A percentile compares a stretch with the other conserved stretches of the same genome.
Evolutionary conservation across 2,888 invertebrate genomes (phyloP).

Genomic region (Eilema depressum): DNA sequence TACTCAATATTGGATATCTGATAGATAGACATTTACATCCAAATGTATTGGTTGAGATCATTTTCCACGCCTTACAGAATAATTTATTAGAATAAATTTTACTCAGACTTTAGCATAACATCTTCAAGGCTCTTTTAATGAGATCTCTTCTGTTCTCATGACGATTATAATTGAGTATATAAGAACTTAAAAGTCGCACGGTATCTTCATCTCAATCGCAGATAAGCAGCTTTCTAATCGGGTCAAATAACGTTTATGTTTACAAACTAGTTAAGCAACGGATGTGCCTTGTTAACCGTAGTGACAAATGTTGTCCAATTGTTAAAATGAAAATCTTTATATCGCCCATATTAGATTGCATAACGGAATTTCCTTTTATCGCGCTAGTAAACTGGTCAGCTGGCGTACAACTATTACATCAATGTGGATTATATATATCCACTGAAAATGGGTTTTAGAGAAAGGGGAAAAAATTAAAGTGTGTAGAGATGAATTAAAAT

Average conservation of each 20-base stretch:
- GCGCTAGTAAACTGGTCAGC: background rate
- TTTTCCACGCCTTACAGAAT: constrained; percentile 28
- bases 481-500: background rate
- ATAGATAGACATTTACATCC: constrained; percentile 28
- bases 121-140: constrained; percentile 44
- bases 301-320: constrained; percentile 68
- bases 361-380: constrained; percentile 15
- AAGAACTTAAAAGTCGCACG: constrained; percentile 67
- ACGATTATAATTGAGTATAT: constrained; percentile 60
- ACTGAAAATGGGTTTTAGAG: background rate
- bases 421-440: background rate
- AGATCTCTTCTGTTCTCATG: constrained; percentile 48
- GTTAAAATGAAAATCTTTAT: constrained; percentile 45
- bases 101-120: constrained; percentile 33
- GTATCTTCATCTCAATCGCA: constrained; percentile 76
- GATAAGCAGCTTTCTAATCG: constrained; percentile 80
- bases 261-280: constrained; percentile 76
- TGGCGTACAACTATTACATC: background rate
- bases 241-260: constrained; percentile 78
- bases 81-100: constrained; percentile 24
- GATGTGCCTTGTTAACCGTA: constrained; percentile 65
- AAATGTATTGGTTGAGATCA: constrained; percentile 23
- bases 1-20: constrained; percentile 17
- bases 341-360: constrained; percentile 31
- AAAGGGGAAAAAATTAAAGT: background rate